Evolutionary conservation across 2,797 vertebrate genomes (phyloP).

Genomic region (Platyrinchus mystaceus): DNA sequence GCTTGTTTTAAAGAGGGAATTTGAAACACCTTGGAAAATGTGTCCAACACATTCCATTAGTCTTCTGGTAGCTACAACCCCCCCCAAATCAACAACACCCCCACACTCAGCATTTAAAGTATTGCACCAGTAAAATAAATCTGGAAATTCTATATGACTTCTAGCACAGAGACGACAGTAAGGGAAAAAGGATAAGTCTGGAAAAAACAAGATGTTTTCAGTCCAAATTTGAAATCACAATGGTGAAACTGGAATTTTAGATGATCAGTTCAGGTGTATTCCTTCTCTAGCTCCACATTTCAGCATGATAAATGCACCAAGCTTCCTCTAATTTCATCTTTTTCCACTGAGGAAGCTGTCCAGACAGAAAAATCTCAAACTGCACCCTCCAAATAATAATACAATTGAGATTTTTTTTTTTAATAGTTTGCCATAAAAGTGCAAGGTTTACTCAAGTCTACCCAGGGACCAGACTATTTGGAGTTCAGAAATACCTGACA

Average conservation of each 20-base stretch:
- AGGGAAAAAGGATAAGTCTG: background rate
- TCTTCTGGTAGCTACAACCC: background rate
- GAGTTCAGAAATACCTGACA: background rate
- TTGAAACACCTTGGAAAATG: slow-evolving; percentile 5
- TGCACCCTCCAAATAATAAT: background rate
- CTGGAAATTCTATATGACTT: background rate
- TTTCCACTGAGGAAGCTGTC: background rate
- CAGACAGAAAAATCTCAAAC: background rate
- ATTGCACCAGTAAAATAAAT: background rate
- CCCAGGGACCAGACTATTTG: background rate
- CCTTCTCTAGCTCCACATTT: background rate
- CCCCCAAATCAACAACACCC: background rate
- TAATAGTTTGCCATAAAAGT: background rate
- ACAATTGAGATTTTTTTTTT: background rate
- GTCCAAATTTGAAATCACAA: background rate
- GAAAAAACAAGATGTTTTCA: background rate
- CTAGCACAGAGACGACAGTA: background rate
- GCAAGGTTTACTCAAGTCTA: background rate
- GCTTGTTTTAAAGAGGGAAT: slow-evolving; percentile 7
- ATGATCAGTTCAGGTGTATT: background rate
- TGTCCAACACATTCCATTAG: background rate
- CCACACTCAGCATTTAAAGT: background rate
- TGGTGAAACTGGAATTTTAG: background rate
- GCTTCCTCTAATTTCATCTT: background rate
- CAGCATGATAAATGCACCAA: background rate